Evolutionary conservation across 2,113 vertebrate genomes (phyloP), one percentile per base, ranked within the genome.

Genomic region (Anser cygnoides): DNA sequence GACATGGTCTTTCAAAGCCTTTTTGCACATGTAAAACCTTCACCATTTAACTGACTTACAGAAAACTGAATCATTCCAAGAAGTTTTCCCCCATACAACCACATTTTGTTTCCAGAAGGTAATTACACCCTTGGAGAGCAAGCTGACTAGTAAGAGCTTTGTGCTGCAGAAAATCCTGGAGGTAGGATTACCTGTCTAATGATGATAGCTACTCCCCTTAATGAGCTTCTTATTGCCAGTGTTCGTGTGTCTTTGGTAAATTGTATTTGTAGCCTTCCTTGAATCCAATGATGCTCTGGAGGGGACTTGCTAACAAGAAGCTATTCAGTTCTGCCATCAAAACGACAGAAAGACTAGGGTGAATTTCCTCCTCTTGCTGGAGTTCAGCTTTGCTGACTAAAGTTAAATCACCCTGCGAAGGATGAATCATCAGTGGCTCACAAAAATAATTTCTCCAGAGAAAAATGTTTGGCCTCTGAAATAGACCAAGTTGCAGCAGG

Each of bases 331-430:
- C 39, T 96, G 35, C 77, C 44, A 14, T 87, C 73, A 79, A 85
- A 92, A 35, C 50, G 62, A 66, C 74, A 76, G 75, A 71, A 81
- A 57, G 49, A 79, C 50, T 19, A 37, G 80, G 37, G 11, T 66
- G 66, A 71, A 90, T 96, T 96, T 83, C 58, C 17, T 82, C 12
- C 13, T 71, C 44, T 66, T 89, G 18, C 44, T 84, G 44, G 68
- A 83, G 33, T 80, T 89, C 57, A 91, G 41, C 68, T 89, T 90
- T 95, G 80, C 90, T 94, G 93, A 71, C 76, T 94, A 13, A 84
- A 81, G 83, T 86, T 93, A 78, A 94, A 84, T 91, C 18, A 4
- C 39, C 77, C 49, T 92, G 63, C 59, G 50, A 82, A 73, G 79
- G 61, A 84, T 92, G 90, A 95, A 62, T 96, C 86, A 92, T 59